These are phyloP conservation scores for Drosophila parabipectinata DNA, from an alignment of 1,140 invertebrate species.

Conservation along the genomic window DNA sequence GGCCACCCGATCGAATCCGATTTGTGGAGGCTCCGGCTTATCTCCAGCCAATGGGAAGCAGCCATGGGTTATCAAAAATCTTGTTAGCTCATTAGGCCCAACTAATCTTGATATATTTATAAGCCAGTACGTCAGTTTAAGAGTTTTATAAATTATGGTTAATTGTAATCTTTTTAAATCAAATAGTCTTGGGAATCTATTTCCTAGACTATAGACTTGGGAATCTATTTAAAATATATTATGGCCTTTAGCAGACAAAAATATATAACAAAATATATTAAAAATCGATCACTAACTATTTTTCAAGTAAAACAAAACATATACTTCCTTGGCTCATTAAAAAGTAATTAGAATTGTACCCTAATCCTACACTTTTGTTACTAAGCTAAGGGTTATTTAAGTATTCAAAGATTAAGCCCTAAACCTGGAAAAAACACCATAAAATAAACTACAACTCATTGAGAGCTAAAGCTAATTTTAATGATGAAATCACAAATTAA, in stretches of 20 bases:
- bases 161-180: not conserved
- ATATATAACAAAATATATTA: too few species aligned
- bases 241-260: too few species aligned
- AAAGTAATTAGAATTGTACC: not conserved
- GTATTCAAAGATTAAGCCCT: not conserved
- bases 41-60: slow-evolving; percentile 12
- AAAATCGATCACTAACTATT: too few species aligned
- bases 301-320: not conserved
- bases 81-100: slow-evolving; percentile 8
- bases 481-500: not conserved
- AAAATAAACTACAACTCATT: slow-evolving; percentile 1
- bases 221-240: too few species aligned
- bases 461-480: not conserved
- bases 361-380: not conserved
- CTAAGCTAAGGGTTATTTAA: not conserved
- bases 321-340: not conserved
- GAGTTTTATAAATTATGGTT: not conserved
- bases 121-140: slow-evolving; percentile 3
- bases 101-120: slow-evolving; percentile 25
- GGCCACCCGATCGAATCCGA: slow-evolving; percentile 18
- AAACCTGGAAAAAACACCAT: not conserved
- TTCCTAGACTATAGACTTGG: not conserved
- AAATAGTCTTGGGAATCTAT: not conserved
- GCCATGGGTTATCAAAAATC: slow-evolving; percentile 16
- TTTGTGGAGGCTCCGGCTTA: slow-evolving; percentile 14